Percentiles rank a stretch among this genome's conserved stretches.
Evolutionary conservation across 2,113 vertebrate genomes (phyloP).

Genomic region (Gadus chalcogrammus): DNA sequence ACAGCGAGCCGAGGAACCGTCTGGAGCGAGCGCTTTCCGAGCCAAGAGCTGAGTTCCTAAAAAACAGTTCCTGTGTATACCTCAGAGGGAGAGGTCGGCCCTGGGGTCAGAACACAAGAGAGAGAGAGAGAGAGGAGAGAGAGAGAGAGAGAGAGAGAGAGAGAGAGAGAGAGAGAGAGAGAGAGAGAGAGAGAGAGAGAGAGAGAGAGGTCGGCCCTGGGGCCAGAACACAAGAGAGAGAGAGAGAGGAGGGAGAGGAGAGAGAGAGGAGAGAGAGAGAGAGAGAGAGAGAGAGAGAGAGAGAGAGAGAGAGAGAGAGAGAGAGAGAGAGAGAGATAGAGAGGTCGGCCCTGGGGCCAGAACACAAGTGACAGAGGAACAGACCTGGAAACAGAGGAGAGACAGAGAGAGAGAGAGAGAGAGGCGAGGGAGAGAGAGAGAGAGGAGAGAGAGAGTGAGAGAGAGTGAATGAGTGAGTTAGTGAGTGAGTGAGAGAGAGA

Average conservation of each 20-base stretch:
- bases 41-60: constrained; percentile 29
- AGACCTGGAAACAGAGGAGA: constrained; percentile 1
- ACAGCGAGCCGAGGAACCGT: not conserved
- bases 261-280: not conserved
- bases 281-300: not conserved
- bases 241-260: not conserved
- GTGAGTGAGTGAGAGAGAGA: not conserved
- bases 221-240: too few species aligned
- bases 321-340: not conserved
- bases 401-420: constrained; percentile 1
- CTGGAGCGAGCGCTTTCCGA: constrained; percentile 1
- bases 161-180: not conserved
- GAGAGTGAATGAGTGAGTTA: too few species aligned
- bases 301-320: not conserved
- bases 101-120: constrained; percentile 14
- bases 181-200: not conserved
- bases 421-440: too few species aligned
- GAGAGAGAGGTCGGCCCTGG: too few species aligned
- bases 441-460: not conserved
- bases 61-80: constrained; percentile 53
- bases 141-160: not conserved
- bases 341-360: too few species aligned
- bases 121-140: too few species aligned
- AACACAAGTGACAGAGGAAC: not conserved
- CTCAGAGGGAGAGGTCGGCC: constrained; percentile 24